Evolutionary conservation across 1,140 invertebrate genomes (phyloP).

Genomic region (Brachystomella parvula): DNA sequence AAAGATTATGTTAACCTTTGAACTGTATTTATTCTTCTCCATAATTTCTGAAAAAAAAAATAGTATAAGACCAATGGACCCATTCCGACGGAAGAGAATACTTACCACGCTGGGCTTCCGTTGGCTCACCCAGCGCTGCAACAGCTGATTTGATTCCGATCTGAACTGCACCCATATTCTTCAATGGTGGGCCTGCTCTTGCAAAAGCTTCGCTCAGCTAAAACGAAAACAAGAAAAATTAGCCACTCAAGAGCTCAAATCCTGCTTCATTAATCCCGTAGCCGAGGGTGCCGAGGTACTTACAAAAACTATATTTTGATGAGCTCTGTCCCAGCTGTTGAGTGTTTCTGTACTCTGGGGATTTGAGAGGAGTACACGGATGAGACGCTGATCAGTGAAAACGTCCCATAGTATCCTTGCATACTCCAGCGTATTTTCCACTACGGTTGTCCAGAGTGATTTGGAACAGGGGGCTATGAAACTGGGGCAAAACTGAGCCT

Average conservation of each 20-base stretch:
- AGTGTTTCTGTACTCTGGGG: slow-evolving; percentile 60
- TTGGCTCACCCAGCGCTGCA: slow-evolving; percentile 64
- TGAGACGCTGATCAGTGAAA: slow-evolving; percentile 78
- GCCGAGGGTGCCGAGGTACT: too few species aligned
- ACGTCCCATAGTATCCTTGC: slow-evolving; percentile 93
- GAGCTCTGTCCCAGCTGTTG: slow-evolving; percentile 67
- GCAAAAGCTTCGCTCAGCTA: slow-evolving; percentile 52
- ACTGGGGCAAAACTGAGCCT: slow-evolving; percentile 37
- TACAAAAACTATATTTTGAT: slow-evolving; percentile 77
- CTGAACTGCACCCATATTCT: slow-evolving; percentile 34
- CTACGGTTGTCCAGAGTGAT: slow-evolving; percentile 86
- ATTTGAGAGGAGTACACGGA: slow-evolving; percentile 76
- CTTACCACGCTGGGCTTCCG: slow-evolving; percentile 20
- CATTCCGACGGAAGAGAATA: too few species aligned
- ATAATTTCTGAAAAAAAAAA: not conserved
- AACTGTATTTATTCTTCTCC: not conserved
- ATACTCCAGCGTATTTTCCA: slow-evolving; percentile 90
- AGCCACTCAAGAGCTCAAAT: slow-evolving; percentile 2
- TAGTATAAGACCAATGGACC: too few species aligned
- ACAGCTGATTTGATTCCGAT: slow-evolving; percentile 72
- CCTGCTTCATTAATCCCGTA: not conserved
- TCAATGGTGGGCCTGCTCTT: slow-evolving; percentile 58
- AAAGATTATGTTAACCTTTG: slow-evolving; percentile 1
- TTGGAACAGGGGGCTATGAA: slow-evolving; percentile 75
- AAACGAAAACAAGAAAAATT: slow-evolving; percentile 12